Conservation (phyloP, 2,888 invertebrate genomes). For the Eretmocerus hayati region DNA sequence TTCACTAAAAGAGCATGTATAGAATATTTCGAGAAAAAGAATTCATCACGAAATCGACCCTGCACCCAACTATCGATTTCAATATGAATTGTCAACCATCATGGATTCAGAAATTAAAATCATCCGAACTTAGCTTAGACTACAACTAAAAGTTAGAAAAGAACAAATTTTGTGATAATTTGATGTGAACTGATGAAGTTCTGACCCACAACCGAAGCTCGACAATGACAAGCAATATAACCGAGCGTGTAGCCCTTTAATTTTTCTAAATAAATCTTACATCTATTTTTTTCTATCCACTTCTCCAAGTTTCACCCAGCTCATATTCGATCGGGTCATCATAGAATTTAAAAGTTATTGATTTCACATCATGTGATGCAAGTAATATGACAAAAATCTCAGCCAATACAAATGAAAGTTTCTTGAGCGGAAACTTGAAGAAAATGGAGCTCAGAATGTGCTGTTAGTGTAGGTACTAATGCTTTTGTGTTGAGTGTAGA, state of each 20-base stretch:
- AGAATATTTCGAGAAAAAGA: no score
- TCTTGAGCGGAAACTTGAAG: slow-evolving; percentile 16
- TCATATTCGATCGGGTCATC: slow-evolving; percentile 1
- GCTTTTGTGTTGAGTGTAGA: slow-evolving; percentile 14
- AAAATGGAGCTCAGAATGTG: slow-evolving; percentile 9
- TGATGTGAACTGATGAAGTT: slow-evolving; percentile 33
- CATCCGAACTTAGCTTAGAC: no score
- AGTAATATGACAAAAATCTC: no score
- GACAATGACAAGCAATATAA: slow-evolving; percentile 43
- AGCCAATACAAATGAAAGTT: slow-evolving; percentile 3
- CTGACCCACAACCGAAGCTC: slow-evolving; percentile 43
- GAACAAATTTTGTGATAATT: no score
- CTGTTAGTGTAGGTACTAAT: slow-evolving; percentile 12
- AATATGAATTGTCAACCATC: no score
- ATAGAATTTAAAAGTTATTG: neutral
- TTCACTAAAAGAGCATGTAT: no score
- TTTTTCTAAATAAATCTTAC: slow-evolving; percentile 13
- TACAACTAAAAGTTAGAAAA: no score
- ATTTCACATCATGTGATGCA: neutral
- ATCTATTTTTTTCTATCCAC: slow-evolving; percentile 1
- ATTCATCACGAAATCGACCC: no score
- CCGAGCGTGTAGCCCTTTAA: no score
- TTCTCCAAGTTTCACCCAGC: slow-evolving; percentile 21
- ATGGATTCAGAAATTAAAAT: no score
- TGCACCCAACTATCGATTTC: no score